Percentiles rank a stretch among this genome's conserved stretches.
Evolutionary conservation across 2,113 vertebrate genomes (phyloP).

Genomic region (Suricata suricatta): DNA sequence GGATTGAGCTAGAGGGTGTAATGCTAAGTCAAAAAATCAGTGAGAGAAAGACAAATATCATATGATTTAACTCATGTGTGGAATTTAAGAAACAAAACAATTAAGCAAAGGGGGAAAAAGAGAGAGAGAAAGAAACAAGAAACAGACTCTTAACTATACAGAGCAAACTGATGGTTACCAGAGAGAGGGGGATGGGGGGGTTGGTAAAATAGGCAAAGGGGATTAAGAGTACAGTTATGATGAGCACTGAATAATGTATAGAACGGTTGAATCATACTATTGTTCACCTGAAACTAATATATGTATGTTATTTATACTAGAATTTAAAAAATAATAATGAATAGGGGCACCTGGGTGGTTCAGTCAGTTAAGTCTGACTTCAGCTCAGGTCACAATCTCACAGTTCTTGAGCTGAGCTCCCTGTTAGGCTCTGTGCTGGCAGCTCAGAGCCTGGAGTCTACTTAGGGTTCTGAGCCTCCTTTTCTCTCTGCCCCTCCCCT

Average conservation of each 20-base stretch:
- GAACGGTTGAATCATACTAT: background rate
- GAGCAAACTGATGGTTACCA: background rate
- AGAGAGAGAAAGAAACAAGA: background rate
- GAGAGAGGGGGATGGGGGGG: too few species aligned
- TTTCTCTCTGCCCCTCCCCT: too few species aligned
- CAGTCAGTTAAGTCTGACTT: too few species aligned
- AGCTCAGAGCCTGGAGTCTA: too few species aligned
- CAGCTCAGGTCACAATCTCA: too few species aligned
- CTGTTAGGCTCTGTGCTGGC: too few species aligned
- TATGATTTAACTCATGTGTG: background rate
- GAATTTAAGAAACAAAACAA: background rate
- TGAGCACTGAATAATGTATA: background rate
- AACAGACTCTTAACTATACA: background rate
- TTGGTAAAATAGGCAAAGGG: background rate
- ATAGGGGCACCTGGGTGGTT: background rate
- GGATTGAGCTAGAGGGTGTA: too few species aligned
- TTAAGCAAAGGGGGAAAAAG: background rate
- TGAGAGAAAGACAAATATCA: background rate
- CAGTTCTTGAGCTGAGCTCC: too few species aligned
- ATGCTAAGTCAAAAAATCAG: background rate
- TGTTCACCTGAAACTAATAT: background rate
- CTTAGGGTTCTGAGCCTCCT: too few species aligned
- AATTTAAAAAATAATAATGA: background rate
- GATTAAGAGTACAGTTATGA: background rate
- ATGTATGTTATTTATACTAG: background rate